phyloP scores from a whole-genome alignment of 2,888 invertebrate species.

The Lymantria monacha region DNA sequence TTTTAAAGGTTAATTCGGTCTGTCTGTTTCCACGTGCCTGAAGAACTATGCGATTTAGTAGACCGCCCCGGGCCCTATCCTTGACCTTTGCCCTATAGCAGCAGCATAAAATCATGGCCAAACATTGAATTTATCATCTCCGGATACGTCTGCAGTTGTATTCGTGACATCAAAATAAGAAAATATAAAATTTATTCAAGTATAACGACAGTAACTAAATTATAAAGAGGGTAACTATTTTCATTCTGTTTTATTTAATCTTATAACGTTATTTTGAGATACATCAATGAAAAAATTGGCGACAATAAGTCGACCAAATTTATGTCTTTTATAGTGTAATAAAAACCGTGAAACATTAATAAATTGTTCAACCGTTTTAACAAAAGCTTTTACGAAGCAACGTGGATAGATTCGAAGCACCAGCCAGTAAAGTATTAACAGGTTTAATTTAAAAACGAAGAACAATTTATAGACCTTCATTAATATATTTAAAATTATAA shows the following conservation, averaged over 20 bases:
- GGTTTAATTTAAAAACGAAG: too few relatives aligned
- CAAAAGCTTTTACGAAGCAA: too few relatives aligned
- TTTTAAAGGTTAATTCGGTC: conserved; percentile 22
- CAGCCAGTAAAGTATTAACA: too few relatives aligned
- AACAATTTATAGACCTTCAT: too few relatives aligned
- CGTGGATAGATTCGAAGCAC: too few relatives aligned
- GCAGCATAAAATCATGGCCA: conserved; percentile 37
- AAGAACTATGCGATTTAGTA: conserved; percentile 20
- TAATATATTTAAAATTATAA: too few relatives aligned
- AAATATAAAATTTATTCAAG: neutral
- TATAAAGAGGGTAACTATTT: neutral
- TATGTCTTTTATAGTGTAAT: conserved; percentile 26
- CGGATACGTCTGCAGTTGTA: conserved; percentile 8
- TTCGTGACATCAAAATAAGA: conserved; percentile 7
- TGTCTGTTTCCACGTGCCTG: conserved; percentile 13
- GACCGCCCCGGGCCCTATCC: conserved; percentile 36
- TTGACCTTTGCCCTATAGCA: conserved; percentile 51
- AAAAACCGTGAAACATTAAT: conserved; percentile 51
- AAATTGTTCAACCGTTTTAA: too few relatives aligned
- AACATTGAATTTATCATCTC: conserved; percentile 27
- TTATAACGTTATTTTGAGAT: conserved; percentile 14
- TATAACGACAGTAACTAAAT: neutral
- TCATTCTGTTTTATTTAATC: conserved; percentile 8
- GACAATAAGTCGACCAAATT: conserved; percentile 30
- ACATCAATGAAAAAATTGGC: conserved; percentile 29